These are phyloP conservation scores for Lepidotrigona ventralis DNA, from an alignment of 1,140 invertebrate species.

Conservation along the genomic window DNA sequence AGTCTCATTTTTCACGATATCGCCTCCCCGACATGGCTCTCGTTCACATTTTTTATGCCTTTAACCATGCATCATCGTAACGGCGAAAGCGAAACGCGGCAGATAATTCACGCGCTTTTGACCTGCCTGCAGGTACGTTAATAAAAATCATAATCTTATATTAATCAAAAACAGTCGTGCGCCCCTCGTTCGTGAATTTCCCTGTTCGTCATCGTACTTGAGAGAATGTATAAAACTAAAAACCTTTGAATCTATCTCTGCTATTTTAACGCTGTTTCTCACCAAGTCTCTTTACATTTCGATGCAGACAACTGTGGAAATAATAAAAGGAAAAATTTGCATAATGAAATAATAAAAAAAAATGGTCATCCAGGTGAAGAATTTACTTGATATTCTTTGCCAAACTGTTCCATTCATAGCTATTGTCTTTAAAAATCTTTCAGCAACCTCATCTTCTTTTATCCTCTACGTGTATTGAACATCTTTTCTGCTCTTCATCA, in stretches of 20 bases:
- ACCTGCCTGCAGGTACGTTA: conserved; percentile 34
- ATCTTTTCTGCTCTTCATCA: too few species aligned
- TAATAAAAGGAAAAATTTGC: too few species aligned
- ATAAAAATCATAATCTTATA: conserved; percentile 57
- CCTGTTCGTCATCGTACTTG: not conserved
- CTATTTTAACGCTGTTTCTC: too few species aligned
- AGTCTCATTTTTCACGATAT: conserved; percentile 69
- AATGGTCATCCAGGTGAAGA: too few species aligned
- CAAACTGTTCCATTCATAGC: too few species aligned
- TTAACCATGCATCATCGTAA: conserved; percentile 64
- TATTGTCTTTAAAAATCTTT: too few species aligned
- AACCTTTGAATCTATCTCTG: not conserved
- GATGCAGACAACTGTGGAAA: too few species aligned
- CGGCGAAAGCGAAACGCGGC: conserved; percentile 64
- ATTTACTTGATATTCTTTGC: too few species aligned
- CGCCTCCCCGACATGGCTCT: conserved; percentile 59
- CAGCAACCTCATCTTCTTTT: too few species aligned
- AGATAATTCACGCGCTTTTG: conserved; percentile 60
- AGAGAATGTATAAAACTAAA: not conserved
- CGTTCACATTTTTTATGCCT: conserved; percentile 67
- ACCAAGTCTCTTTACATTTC: too few species aligned
- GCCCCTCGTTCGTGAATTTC: conserved; percentile 29
- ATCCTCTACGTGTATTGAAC: too few species aligned
- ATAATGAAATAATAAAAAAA: too few species aligned
- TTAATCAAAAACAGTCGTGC: conserved; percentile 45